phyloP scores from a whole-genome alignment of 2,888 invertebrate genomes.

The Xiphydria camelus region DNA sequence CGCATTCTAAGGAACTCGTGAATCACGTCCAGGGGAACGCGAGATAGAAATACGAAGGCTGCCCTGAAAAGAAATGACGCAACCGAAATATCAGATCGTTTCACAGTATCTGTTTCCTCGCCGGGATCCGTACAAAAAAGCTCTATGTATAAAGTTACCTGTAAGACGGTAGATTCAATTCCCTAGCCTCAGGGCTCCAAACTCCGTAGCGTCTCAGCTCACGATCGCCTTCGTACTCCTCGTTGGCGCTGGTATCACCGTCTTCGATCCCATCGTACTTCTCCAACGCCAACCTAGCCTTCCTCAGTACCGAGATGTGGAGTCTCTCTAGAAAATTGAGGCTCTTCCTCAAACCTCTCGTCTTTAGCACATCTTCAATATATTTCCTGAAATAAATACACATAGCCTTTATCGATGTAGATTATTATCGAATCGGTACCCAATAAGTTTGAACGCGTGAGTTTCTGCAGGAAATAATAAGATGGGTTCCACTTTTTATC shows the following conservation, averaged over 20 bases:
- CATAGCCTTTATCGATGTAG: neutral
- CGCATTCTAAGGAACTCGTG: conserved; percentile 88
- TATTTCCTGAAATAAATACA: conserved; percentile 64
- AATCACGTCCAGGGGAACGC: conserved; percentile 87
- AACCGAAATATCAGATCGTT: no score
- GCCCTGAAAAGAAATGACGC: conserved; percentile 63
- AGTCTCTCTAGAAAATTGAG: conserved; percentile 77
- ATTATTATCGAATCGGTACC: neutral
- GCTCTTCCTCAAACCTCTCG: conserved; percentile 81
- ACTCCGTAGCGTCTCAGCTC: conserved; percentile 70
- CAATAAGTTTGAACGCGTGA: no score
- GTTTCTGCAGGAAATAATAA: no score
- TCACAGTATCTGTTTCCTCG: no score
- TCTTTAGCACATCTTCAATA: conserved; percentile 86
- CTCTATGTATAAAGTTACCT: conserved; percentile 50
- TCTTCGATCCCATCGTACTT: conserved; percentile 52
- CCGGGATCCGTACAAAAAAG: no score
- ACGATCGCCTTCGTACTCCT: conserved; percentile 57
- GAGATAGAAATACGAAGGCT: conserved; percentile 82
- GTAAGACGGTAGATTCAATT: conserved; percentile 84
- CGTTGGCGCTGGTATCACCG: conserved; percentile 23
- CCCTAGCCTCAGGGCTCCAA: conserved; percentile 75
- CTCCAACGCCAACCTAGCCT: conserved; percentile 72
- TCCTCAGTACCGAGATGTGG: conserved; percentile 69
- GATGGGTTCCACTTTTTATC: neutral